Evolutionary conservation across 2,888 invertebrate species (phyloP).

Genomic region (Rhingia campestris): DNA sequence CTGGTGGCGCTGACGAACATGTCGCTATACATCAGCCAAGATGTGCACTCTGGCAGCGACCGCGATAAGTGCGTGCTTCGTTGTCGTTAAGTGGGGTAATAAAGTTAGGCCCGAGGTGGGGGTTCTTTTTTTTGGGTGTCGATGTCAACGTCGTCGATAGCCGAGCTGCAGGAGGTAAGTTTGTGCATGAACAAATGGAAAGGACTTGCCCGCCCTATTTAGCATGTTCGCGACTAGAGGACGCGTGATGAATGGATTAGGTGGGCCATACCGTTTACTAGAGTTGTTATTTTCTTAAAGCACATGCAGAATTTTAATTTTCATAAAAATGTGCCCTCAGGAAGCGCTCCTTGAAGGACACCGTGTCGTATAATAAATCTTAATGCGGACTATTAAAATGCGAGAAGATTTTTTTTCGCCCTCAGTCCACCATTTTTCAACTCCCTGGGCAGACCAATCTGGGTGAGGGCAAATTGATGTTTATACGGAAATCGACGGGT

Average conservation of each 20-base stretch:
- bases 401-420: slow-evolving; percentile 34
- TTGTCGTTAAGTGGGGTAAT: slow-evolving; percentile 65
- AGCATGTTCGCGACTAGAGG: background rate
- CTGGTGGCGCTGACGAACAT: background rate
- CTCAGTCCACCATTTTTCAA: background rate
- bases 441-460: slow-evolving; percentile 21
- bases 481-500: slow-evolving; percentile 20
- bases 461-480: slow-evolving; percentile 29
- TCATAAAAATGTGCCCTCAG: background rate
- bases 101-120: slow-evolving; percentile 55
- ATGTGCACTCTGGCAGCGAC: slow-evolving; percentile 44
- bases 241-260: slow-evolving; percentile 33
- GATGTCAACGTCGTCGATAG: slow-evolving; percentile 58
- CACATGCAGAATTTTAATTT: slow-evolving; percentile 59
- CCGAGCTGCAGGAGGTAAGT: slow-evolving; percentile 28
- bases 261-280: slow-evolving; percentile 19
- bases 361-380: slow-evolving; percentile 51
- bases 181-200: slow-evolving; percentile 31
- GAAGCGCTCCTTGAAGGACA: background rate
- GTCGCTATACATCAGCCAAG: slow-evolving; percentile 23
- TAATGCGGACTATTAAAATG: slow-evolving; percentile 50
- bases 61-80: slow-evolving; percentile 65
- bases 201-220: slow-evolving; percentile 1
- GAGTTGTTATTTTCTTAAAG: slow-evolving; percentile 31
- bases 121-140: slow-evolving; percentile 23